Evolutionary conservation across 1,140 invertebrate genomes (phyloP), one percentile per base, ranked within the genome.

Genomic region (Aphis gossypii): DNA sequence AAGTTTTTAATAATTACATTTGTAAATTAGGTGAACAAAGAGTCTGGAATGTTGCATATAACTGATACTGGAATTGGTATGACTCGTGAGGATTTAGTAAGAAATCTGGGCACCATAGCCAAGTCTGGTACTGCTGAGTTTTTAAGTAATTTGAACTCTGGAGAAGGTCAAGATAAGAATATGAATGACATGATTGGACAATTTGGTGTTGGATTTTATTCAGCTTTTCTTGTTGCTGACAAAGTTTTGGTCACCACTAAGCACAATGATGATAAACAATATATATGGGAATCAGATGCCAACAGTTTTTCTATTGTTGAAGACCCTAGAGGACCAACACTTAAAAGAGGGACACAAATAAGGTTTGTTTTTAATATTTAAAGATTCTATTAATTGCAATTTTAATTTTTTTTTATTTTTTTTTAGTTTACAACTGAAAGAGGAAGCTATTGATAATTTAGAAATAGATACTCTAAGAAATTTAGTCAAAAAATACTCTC

Each of bases 51-150:
- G 93, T 95, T 99, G 30, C 98, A 99, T 95, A 98, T 99, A 94
- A 99, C 97, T 88, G 99, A 99, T 95, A 98, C 98, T 46, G 99
- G 99, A 95, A 97, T 99, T 94, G 99, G 99, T 94, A 99, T 99
- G 99, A 99, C 99, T 0, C 98, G 98, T 95, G 96, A 97, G 94
- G 99, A 99, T 95, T 96, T 99, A 9, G 97, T 99, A 51, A 98
- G 98, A 94, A 99, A 99, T 96, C 96, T 99, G 82, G 99, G 99
- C 94, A 99, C 99, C 38, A 99, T 99, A 94, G 99, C 99, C 35
- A 99, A 99, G 95, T 99, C 99, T 23, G 99, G 99, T 94, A 99
- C 99, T 0, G 98, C 98, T 14, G 99, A 99, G 95, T 99, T 99
- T 96, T 96, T 99, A 44, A 97, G 97, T 35, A 99, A 99, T 95